Percentiles rank a stretch among this genome's conserved stretches.
Evolutionary conservation across 2,888 invertebrate genomes (phyloP).

Genomic region (Marasmarcha lunaedactyla): DNA sequence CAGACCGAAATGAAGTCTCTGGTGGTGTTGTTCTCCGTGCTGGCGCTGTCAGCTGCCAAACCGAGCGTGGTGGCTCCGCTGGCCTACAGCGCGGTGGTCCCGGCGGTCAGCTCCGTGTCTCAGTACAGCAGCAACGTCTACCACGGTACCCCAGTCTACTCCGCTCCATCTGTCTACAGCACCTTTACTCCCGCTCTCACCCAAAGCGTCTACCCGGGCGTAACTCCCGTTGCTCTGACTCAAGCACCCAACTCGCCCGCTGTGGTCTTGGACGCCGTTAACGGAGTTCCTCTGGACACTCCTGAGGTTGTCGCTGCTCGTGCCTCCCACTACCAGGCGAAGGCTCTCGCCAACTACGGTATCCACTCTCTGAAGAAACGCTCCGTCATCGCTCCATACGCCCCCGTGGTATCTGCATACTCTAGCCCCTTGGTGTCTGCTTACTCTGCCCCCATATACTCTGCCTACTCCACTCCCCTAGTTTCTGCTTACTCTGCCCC

Average conservation of each 20-base stretch:
- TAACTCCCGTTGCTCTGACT: conserved; percentile 23
- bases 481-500: conserved; percentile 25
- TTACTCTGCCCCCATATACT: conserved; percentile 17
- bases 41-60: conserved; percentile 70
- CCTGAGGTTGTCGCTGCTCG: conserved; percentile 62
- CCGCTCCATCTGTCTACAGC: conserved; percentile 11
- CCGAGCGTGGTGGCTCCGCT: conserved; percentile 36
- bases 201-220: conserved; percentile 15
- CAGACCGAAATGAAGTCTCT: conserved; percentile 64
- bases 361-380: conserved; percentile 50
- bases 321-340: conserved; percentile 54
- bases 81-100: conserved; percentile 32
- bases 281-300: conserved; percentile 60
- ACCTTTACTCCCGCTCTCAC: conserved; percentile 20
- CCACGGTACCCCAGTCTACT: conserved; percentile 30
- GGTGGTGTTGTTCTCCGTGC: conserved; percentile 73
- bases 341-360: conserved; percentile 37
- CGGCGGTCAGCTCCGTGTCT: conserved; percentile 28
- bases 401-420: conserved; percentile 32
- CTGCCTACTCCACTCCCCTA: conserved; percentile 19
- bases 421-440: conserved; percentile 22
- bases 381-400: conserved; percentile 30
- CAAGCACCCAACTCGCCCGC: conserved; percentile 54
- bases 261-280: conserved; percentile 47
- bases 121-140: conserved; percentile 32